phyloP scores from a whole-genome alignment of 30 jellyfish, hydroid and myxozoan genomes.

The Aurelia coerulea region DNA sequence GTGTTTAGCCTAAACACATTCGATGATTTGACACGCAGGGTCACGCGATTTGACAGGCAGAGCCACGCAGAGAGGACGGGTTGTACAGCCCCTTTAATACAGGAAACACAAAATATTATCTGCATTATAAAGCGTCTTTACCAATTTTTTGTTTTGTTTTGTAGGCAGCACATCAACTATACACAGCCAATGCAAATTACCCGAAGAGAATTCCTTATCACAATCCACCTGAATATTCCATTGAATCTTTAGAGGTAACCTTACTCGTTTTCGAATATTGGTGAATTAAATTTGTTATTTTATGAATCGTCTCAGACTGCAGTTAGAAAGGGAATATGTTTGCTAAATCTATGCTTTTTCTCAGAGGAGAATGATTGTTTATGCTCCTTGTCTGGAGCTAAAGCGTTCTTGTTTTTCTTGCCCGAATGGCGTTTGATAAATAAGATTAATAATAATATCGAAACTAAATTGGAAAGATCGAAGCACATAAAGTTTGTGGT shows the following conservation, averaged over 20 bases:
- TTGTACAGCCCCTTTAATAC: too few relatives aligned
- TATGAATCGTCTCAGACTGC: background rate
- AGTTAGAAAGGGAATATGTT: background rate
- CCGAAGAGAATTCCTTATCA: constrained; percentile 86
- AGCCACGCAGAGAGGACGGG: too few relatives aligned
- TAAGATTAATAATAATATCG: too few relatives aligned
- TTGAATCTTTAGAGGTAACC: constrained; percentile 87
- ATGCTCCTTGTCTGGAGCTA: too few relatives aligned
- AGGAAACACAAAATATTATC: too few relatives aligned
- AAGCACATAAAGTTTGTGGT: too few relatives aligned
- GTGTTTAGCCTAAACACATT: too few relatives aligned
- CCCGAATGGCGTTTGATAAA: background rate
- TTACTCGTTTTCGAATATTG: background rate
- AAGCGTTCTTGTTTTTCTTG: background rate
- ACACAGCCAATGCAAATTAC: constrained; percentile 82
- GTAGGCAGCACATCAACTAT: constrained; percentile 85
- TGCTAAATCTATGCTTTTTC: background rate
- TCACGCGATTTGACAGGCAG: too few relatives aligned
- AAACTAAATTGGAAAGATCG: too few relatives aligned
- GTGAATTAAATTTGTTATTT: background rate
- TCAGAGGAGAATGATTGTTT: too few relatives aligned
- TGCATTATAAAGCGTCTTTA: too few relatives aligned
- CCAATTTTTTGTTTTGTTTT: background rate
- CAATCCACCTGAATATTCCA: constrained; percentile 92
- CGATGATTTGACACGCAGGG: too few relatives aligned